Evolutionary conservation across 2,888 invertebrate species (phyloP).

Genomic region (Campoplex capitator): DNA sequence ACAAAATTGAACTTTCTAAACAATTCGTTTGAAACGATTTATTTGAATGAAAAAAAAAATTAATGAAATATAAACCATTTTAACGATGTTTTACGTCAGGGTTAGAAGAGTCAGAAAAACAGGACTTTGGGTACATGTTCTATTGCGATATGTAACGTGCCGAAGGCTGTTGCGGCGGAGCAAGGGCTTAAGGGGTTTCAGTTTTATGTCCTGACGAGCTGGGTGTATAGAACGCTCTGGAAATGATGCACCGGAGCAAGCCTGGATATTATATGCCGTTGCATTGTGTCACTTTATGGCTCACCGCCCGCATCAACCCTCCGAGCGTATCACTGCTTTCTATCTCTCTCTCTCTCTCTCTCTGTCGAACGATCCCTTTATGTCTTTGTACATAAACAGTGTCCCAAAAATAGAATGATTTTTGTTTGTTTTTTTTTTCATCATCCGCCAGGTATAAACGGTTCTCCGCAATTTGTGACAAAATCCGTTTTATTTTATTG

Average conservation of each 20-base stretch:
- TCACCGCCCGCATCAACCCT: conserved; percentile 61
- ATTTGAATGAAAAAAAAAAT: neutral
- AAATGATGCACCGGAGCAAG: conserved; percentile 49
- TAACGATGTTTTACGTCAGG: neutral
- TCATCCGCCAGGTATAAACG: neutral
- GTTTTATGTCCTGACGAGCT: conserved; percentile 47
- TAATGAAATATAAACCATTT: neutral
- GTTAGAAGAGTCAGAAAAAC: neutral
- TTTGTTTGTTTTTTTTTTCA: neutral
- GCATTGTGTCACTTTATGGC: conserved; percentile 76
- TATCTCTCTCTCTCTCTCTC: neutral
- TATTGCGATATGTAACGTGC: neutral
- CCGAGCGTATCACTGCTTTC: neutral
- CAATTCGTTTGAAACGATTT: neutral
- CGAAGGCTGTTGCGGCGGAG: neutral
- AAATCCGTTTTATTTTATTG: neutral
- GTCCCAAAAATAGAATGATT: neutral
- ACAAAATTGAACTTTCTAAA: no score
- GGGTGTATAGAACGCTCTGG: conserved; percentile 17
- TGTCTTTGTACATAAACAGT: neutral
- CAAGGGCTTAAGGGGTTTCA: conserved; percentile 11
- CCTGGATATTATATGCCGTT: conserved; percentile 71
- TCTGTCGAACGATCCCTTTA: neutral
- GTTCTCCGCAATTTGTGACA: neutral
- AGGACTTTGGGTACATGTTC: neutral